A percentile compares a stretch with the other conserved stretches of the same genome.
Evolutionary conservation across 2,888 invertebrate species (phyloP).

Genomic region (Meta bourneti): DNA sequence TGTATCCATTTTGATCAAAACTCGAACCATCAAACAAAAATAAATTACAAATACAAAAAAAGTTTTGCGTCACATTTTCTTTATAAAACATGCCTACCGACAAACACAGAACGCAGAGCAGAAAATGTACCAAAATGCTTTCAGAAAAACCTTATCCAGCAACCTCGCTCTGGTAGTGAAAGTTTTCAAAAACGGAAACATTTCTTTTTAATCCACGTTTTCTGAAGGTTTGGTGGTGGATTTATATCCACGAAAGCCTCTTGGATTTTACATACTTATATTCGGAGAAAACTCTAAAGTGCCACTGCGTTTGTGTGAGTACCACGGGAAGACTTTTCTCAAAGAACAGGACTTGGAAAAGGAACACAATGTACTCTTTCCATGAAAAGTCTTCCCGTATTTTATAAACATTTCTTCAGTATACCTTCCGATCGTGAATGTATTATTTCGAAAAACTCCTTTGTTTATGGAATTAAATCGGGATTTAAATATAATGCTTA

Average conservation of each 20-base stretch:
- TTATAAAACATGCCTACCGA: neutral
- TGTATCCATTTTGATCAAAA: too few species aligned
- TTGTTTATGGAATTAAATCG: too few species aligned
- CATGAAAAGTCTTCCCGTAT: conserved; percentile 4
- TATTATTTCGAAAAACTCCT: too few species aligned
- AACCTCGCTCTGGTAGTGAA: neutral
- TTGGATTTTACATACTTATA: conserved; percentile 25
- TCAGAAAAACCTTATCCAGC: neutral
- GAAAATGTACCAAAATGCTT: neutral
- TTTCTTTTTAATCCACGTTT: conserved; percentile 40
- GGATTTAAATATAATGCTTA: too few species aligned
- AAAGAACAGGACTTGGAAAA: neutral
- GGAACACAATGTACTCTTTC: neutral
- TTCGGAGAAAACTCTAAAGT: neutral
- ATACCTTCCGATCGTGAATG: neutral
- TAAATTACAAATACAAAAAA: too few species aligned
- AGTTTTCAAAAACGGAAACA: conserved; percentile 9
- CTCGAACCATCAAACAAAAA: too few species aligned
- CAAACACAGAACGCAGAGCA: neutral
- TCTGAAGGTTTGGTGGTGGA: conserved; percentile 28
- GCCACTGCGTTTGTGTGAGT: neutral
- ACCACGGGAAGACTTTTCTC: conserved; percentile 16
- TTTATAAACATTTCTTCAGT: conserved; percentile 37
- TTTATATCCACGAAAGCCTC: conserved; percentile 25
- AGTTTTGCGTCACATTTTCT: neutral